A percentile compares a stretch with the other conserved stretches of the same genome.
Evolutionary conservation across 2,888 invertebrate genomes (phyloP).

Genomic region (Siphonodentalium dalli): DNA sequence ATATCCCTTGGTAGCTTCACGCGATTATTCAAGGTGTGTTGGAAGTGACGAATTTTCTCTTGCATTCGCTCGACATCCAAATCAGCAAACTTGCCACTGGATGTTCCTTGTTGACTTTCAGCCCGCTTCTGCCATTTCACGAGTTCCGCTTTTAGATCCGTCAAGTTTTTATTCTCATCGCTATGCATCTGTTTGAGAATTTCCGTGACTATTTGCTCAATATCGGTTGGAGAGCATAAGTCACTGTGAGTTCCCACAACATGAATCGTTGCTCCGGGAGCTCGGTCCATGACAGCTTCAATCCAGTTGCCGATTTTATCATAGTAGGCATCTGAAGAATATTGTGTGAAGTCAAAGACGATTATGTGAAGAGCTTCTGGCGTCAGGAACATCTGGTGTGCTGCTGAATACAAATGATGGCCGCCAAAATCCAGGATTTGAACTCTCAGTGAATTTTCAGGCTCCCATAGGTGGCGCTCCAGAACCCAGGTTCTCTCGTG

Average conservation of each 20-base stretch:
- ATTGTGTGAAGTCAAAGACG: conserved; percentile 49
- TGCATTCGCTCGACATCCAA: conserved; percentile 44
- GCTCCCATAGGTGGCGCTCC: conserved; percentile 57
- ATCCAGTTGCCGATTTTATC: conserved; percentile 50
- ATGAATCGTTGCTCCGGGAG: conserved; percentile 49
- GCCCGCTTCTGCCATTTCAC: conserved; percentile 27
- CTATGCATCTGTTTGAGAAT: conserved; percentile 42
- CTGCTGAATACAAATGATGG: conserved; percentile 59
- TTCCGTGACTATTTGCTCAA: conserved; percentile 34
- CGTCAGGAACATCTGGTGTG: conserved; percentile 56
- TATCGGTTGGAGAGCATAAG: conserved; percentile 39
- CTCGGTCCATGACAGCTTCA: conserved; percentile 52
- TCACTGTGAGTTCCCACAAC: conserved; percentile 54
- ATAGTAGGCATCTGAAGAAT: conserved; percentile 38
- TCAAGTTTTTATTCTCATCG: conserved; percentile 42
- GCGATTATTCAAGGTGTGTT: conserved; percentile 44
- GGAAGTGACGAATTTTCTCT: conserved; percentile 42
- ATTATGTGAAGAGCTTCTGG: conserved; percentile 54
- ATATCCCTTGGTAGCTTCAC: conserved; percentile 42
- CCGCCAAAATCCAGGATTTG: conserved; percentile 58
- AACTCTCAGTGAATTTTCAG: conserved; percentile 47
- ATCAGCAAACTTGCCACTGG: conserved; percentile 47
- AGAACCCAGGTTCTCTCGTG: conserved; percentile 58
- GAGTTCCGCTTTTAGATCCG: conserved; percentile 22
- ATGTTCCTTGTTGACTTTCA: conserved; percentile 29